Evolutionary conservation across 2,797 vertebrate genomes (phyloP), one percentile per base, ranked within the genome.

Genomic region (Fistularia tabacaria): DNA sequence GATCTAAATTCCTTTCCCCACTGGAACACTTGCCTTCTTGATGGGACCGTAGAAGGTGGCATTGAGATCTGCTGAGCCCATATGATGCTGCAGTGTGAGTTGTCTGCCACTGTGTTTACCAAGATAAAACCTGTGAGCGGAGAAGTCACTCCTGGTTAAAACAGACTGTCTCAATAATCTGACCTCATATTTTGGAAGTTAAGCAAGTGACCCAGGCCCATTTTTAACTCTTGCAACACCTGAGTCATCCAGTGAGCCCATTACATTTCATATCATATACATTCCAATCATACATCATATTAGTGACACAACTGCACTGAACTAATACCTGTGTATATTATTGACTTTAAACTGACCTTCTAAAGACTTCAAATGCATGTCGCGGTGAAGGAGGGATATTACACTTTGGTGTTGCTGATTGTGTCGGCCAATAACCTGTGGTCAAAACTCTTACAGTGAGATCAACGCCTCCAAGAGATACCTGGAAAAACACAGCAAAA

Each of bases 21-120:
- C 39, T 36, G 54, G 6, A 10, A 12, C 50, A 51, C 25, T 89
- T 15, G 98, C 97, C 94, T 98, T 99, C 92, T 98, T 99, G 77
- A 99, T 93, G 71, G 96, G 93, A 50, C 97, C 97, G 3, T 99
- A 97, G 84, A 99, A 99, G 38, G 97, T 99, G 70, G 97, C 97
- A 69, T 99, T 99, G 72, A 99, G 92, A 89, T 99, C 97, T 62
- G 97, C 97, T 71, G 97, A 99, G 51, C 97, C 97, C 97, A 99
- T 99, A 54, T 98, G 97, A 70, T 99, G 97, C 82, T 99, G 97
- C 74, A 99, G 92, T 57, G 97, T 99, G 77, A 99, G 94, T 78
- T 99, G 97, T 68, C 97, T 90, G 60, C 97, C 97, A 59, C 96
- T 99, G 82, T 99, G 96, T 89, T 99, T 99, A 62, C 96, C 97